Conservation (phyloP, 2,797 vertebrate genomes). For the Lindbergichthys nudifrons region DNA sequence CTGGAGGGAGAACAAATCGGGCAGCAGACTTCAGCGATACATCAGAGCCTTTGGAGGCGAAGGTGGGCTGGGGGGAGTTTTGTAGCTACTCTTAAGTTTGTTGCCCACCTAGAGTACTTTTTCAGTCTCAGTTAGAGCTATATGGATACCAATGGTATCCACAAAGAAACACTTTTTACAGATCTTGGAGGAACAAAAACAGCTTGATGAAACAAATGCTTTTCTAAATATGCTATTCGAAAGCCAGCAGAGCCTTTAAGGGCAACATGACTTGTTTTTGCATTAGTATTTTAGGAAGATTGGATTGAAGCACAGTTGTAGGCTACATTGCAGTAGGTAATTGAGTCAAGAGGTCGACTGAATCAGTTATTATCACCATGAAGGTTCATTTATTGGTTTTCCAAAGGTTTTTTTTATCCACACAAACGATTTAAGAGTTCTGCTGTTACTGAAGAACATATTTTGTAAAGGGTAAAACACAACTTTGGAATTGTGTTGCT, state of each 20-base stretch:
- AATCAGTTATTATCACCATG: neutral
- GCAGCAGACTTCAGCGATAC: slow-evolving; percentile 89
- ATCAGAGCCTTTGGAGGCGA: slow-evolving; percentile 90
- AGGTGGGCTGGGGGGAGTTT: slow-evolving; percentile 90
- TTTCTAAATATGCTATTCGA: neutral
- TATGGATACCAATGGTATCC: neutral
- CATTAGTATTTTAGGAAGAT: neutral
- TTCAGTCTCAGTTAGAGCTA: slow-evolving; percentile 16
- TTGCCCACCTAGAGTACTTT: slow-evolving; percentile 59
- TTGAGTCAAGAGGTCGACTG: neutral
- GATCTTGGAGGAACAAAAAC: neutral
- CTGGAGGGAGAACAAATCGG: slow-evolving; percentile 94
- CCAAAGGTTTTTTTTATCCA: slow-evolving; percentile 10
- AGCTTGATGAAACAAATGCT: slow-evolving; percentile 4
- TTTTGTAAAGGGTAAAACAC: slow-evolving; percentile 16
- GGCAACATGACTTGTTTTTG: neutral
- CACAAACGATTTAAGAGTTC: neutral
- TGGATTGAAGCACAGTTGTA: neutral
- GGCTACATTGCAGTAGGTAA: neutral
- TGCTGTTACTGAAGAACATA: slow-evolving; percentile 17
- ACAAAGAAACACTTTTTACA: neutral
- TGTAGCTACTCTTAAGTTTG: slow-evolving; percentile 33
- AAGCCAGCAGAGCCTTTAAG: neutral
- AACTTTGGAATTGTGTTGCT: slow-evolving; percentile 29
- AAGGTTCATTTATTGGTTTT: slow-evolving; percentile 8